These are phyloP conservation scores for Acleris holmiana DNA, from an alignment of 2,888 invertebrate genomes.

Conservation along the genomic window DNA sequence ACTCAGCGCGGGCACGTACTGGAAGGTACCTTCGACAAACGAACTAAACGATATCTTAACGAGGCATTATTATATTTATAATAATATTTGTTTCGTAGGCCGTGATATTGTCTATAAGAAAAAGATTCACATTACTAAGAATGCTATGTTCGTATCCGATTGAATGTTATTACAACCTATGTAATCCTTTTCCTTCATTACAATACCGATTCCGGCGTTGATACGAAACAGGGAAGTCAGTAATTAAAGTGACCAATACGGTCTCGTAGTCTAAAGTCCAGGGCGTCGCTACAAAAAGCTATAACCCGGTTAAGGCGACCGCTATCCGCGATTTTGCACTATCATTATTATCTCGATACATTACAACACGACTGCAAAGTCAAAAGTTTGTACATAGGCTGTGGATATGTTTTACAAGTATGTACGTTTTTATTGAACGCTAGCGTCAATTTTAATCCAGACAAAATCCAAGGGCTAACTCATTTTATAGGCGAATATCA, in stretches of 20 bases:
- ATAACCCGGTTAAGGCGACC: slow-evolving; percentile 23
- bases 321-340: slow-evolving; percentile 26
- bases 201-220: too few relatives aligned
- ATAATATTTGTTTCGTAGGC: slow-evolving; percentile 56
- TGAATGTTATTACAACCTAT: slow-evolving; percentile 12
- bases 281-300: slow-evolving; percentile 13
- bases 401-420: slow-evolving; percentile 27
- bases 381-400: slow-evolving; percentile 21
- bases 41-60: slow-evolving; percentile 26
- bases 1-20: slow-evolving; percentile 17
- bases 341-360: slow-evolving; percentile 14
- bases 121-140: slow-evolving; percentile 29
- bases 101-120: slow-evolving; percentile 65
- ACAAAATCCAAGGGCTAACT: slow-evolving; percentile 1
- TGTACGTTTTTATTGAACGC: slow-evolving; percentile 1
- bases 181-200: not conserved
- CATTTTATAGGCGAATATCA: slow-evolving; percentile 1
- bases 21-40: slow-evolving; percentile 22
- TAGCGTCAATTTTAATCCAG: not conserved
- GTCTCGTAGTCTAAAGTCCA: slow-evolving; percentile 6
- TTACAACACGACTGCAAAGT: slow-evolving; percentile 14
- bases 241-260: slow-evolving; percentile 5
- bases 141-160: not conserved
- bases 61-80: slow-evolving; percentile 19
- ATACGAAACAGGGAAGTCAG: not conserved